A percentile compares a stretch with the other conserved stretches of the same genome.
Evolutionary conservation across 1,140 invertebrate species (phyloP).

Genomic region (Leguminivora glycinivorella): DNA sequence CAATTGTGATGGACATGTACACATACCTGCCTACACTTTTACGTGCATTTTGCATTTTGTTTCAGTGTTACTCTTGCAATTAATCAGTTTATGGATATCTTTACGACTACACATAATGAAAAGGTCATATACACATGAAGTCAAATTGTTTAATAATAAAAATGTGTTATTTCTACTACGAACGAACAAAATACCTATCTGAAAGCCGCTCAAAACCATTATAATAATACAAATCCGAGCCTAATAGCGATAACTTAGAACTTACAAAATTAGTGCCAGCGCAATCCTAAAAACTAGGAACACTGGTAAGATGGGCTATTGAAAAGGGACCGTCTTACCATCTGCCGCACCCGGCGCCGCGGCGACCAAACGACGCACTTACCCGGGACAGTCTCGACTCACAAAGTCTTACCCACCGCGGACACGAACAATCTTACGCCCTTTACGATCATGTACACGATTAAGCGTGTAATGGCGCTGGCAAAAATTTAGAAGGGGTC

Average conservation of each 20-base stretch:
- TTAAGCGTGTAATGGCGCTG: conserved; percentile 12
- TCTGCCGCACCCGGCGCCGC: conserved; percentile 61
- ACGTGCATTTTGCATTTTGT: too few relatives aligned
- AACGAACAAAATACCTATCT: too few relatives aligned
- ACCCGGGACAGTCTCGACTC: conserved; percentile 32
- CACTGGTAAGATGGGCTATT: conserved; percentile 56
- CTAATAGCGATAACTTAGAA: neutral
- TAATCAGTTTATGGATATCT: too few relatives aligned
- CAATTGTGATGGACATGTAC: too few relatives aligned
- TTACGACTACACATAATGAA: too few relatives aligned
- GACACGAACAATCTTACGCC: neutral
- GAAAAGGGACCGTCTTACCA: conserved; percentile 57
- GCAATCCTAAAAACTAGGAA: conserved; percentile 22
- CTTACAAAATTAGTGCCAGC: neutral
- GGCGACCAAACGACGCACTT: conserved; percentile 37
- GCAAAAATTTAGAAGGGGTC: conserved; percentile 9
- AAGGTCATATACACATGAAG: too few relatives aligned
- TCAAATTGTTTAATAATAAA: too few relatives aligned
- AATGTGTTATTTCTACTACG: too few relatives aligned
- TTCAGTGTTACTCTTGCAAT: too few relatives aligned
- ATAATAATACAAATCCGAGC: too few relatives aligned
- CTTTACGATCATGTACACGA: neutral
- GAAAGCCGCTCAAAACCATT: neutral
- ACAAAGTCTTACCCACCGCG: neutral
- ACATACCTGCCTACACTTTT: too few relatives aligned